Base-by-base conservation (phyloP, 2,888 invertebrate genomes). In the Tachina lurida region DNA sequence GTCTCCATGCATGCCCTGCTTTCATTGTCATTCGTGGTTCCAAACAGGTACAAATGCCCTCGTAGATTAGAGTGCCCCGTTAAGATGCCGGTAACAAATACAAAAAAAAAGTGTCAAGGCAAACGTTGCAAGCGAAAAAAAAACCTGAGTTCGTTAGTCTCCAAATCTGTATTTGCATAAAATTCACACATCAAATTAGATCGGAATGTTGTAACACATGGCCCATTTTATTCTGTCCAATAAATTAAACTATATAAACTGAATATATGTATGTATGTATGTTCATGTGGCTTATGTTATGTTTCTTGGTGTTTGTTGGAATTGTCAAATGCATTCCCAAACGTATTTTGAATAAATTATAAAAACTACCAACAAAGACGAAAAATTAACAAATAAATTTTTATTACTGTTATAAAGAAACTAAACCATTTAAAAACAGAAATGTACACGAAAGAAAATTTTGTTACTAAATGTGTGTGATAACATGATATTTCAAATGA, bases 161-260 rank as follows among this genome's bases (percentile, higher is more conserved):
- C 10, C 10, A 15, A 15, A 12, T 47, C 19, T 31, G 2, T 31
- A 31, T 31, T 31, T 19, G 17, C 12, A 4, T 58, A 43, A 39
- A 60, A 83, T 71, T 65, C 56, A 84, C 65, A 74, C 45, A 84
- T 75, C 19, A 63, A 84, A 70, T 84, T 84, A 70, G 74, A 74
- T 84, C 63, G 82, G 76, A 82, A 82, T 82, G 82, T 39, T 71
- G 76, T 67, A 73, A 73, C 60, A 73, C 83, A 73, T 77, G 77
- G 77, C 77, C 71, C 60, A 73, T 67, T 70, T 68, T 65, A 52
- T 22, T 10, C 10, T 13, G 19, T 80, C 8, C 8, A 58, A 68
- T 74, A 74, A 67, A 73, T 65, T 58, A 62, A 49, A 74, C 39
- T 54, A 54, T 71, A 70, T 81, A 68, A 78, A 63, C 62, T 12